Base-by-base conservation (phyloP, 37 sponge, comb jelly and placozoan genomes). In the Corticium candelabrum region DNA sequence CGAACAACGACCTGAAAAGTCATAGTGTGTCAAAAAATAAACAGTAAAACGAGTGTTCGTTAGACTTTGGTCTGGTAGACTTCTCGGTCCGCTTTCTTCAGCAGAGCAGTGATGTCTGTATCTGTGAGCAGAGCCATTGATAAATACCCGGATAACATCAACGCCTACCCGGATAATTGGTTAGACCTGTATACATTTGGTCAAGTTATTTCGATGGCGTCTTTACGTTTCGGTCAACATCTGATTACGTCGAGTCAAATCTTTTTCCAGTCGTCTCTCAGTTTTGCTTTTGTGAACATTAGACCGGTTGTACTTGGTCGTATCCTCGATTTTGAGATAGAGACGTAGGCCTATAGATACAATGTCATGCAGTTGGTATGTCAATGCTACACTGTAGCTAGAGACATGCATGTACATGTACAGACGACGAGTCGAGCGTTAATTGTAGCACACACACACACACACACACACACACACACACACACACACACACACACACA, bases 301-400 rank as follows among this genome's bases (percentile, higher is more conserved):
- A 91, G 74, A 41, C 91, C 91, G 1, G 78, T 91, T 2, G 37
- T 91, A 1, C 88, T 88, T 41, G 91, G 91, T 56, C 91, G 91
- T 91, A 91, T 91, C 91, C 88, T 80, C n/a, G n/a, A n/a, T n/a
- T 15, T 37, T 2, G 0, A 7, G 29, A 35, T 3, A 11, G 11
- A 21, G 11, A 27, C 62, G 21, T 50, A 50, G 62, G 21, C 21
- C 11, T 27, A 27, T 50, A 21, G 30, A 74, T 74, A 67, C 40
- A 36, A 34, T 56, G 62, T 40, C 38, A 34, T 1, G 27, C 27
- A 1, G 67, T 21, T 31, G 7, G 34, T 35, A 68, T 2, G 69
- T 30, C 1, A 5, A 1, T 34, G 36, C 21, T 77, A 30, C 78
- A 34, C 40, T 76, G 38, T 4, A 2, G 11, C 40, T 41, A 29